phyloP scores from a whole-genome alignment of 2,113 vertebrate genomes.

The Callorhinus ursinus region DNA sequence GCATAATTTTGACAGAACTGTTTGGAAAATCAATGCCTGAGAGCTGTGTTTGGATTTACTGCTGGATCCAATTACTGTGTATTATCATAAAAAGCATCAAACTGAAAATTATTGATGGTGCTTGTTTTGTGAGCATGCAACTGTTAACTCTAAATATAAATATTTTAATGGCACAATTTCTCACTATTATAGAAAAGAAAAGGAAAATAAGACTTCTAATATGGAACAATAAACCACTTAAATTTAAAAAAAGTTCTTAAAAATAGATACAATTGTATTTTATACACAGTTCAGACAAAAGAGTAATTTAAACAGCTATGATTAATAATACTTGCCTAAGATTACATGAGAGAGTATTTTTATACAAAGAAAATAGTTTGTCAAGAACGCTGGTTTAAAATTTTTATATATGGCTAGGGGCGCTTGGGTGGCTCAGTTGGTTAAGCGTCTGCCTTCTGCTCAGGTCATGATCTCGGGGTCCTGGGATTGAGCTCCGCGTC shows the following conservation, averaged over 20 bases:
- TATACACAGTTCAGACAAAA: slow-evolving; percentile 9
- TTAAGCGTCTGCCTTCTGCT: too few species aligned
- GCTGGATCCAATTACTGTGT: slow-evolving; percentile 84
- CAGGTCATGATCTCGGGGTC: too few species aligned
- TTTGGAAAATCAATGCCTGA: slow-evolving; percentile 84
- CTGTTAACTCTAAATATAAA: slow-evolving; percentile 85
- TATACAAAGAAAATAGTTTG: background rate
- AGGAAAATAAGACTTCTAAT: slow-evolving; percentile 69
- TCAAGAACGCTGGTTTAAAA: background rate
- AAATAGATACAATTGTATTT: background rate
- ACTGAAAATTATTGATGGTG: slow-evolving; percentile 85
- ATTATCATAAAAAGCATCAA: slow-evolving; percentile 87
- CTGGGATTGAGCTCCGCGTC: too few species aligned
- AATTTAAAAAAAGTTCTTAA: slow-evolving; percentile 53
- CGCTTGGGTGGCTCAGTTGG: too few species aligned
- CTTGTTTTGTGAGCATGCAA: slow-evolving; percentile 81
- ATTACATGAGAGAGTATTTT: background rate
- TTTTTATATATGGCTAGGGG: background rate
- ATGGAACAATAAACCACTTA: slow-evolving; percentile 62
- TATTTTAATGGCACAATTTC: slow-evolving; percentile 80
- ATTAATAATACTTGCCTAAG: background rate
- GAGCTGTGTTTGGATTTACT: slow-evolving; percentile 85
- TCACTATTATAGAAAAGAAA: slow-evolving; percentile 76
- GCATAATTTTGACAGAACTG: slow-evolving; percentile 81
- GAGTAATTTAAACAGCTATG: background rate